Evolutionary conservation across 1,140 invertebrate species (phyloP), one percentile per base, ranked within the genome.

Genomic region (Drosophila neocordata): DNA sequence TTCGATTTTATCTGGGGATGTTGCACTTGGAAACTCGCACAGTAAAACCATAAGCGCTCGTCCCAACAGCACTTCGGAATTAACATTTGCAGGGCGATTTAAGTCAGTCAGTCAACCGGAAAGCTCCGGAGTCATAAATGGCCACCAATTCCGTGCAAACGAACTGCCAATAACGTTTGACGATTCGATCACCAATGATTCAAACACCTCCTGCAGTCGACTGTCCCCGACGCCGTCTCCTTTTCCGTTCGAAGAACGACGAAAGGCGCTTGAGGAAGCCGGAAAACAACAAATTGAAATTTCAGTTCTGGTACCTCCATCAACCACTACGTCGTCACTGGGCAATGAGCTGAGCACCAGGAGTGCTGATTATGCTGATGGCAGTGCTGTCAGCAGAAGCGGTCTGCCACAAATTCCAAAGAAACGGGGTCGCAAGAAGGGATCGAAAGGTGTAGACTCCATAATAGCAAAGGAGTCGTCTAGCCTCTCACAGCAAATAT

Each of bases 351-450:
- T 41, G 37, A 38, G 13, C n/a, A 5, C 55, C 24, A 31, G 13
- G 27, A 56, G 31, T 8, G 8, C n/a, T 15, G 59, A 71, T n/a
- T 64, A 64, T 18, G 34, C 22, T 35, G 7, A 51, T 3, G 15
- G 41, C 2, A 15, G 41, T 20, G 41, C 41, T 20, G 41, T 11
- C 41, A 48, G 41, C 41, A 48, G 41, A 11, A 18, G 41, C 8
- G 20, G 15, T 20, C 15, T 48, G 11, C 58, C 65, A n/a, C 57
- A 87, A 90, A 63, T 78, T 66, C 73, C 89, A 51, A 93, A 92
- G 83, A 95, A 95, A 79, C 92, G 95, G 20, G 94, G 95, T n/a
- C 92, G 95, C 0, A 95, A 95, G 89, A 95, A 95, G 90, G 95
- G 94, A 58, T 95, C 94, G 18, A 95, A 94, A 76, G 95, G 94